Percentiles rank a stretch among this genome's conserved stretches.
Conservation (phyloP, 1,140 invertebrate genomes). For the Heliconius melpomene region DNA sequence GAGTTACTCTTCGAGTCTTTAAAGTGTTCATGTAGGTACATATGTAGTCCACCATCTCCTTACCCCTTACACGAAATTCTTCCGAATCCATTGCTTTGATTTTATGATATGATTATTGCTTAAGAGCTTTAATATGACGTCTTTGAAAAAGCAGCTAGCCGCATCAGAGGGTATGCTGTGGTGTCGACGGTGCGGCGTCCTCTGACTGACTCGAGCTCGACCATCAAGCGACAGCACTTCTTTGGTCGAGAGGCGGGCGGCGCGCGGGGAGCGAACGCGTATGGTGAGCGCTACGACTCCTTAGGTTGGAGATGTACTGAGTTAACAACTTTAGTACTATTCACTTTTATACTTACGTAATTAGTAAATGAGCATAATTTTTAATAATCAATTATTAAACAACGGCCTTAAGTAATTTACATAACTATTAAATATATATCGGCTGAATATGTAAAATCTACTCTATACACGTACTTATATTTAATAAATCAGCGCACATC, state of each 20-base stretch:
- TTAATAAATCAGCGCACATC: too few relatives aligned
- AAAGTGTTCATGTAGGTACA: conserved; percentile 96
- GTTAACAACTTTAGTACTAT: conserved; percentile 4
- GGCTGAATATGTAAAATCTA: background rate
- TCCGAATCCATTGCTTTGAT: conserved; percentile 88
- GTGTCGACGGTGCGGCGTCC: conserved; percentile 68
- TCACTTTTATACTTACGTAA: background rate
- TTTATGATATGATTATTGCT: conserved; percentile 25
- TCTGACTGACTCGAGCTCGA: conserved; percentile 74
- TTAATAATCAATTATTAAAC: background rate
- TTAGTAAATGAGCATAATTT: background rate
- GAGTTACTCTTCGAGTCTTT: conserved; percentile 90
- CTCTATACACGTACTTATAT: background rate
- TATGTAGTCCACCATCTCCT: conserved; percentile 99
- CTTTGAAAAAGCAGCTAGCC: background rate
- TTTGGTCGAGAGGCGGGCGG: conserved; percentile 54
- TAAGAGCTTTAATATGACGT: conserved; percentile 15
- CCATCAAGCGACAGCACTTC: conserved; percentile 59
- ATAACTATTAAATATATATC: conserved; percentile 1
- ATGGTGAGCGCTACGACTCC: conserved; percentile 48
- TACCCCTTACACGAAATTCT: conserved; percentile 94
- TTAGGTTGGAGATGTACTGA: conserved; percentile 29
- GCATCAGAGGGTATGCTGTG: conserved; percentile 37
- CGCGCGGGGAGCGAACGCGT: conserved; percentile 55
- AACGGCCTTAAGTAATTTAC: background rate